These are phyloP conservation scores for Hemiscyllium ocellatum DNA, from an alignment of 2,113 vertebrate genomes.

Conservation along the genomic window DNA sequence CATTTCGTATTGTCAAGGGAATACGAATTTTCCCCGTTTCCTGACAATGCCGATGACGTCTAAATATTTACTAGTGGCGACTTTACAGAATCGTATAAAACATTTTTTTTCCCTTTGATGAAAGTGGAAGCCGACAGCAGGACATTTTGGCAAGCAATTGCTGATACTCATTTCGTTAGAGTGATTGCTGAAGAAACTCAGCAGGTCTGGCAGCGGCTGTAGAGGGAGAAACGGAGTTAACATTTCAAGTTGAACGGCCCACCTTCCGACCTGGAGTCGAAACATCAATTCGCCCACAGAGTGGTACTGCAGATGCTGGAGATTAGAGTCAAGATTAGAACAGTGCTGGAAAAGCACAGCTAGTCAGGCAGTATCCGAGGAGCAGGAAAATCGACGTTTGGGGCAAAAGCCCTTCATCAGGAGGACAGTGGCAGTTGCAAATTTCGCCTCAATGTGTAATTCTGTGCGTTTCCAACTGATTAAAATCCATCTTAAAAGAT, in stretches of 20 bases:
- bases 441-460: neutral
- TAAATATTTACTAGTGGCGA: neutral
- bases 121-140: neutral
- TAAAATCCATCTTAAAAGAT: neutral
- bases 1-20: neutral
- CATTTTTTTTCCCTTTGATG: neutral
- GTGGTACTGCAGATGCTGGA: too few relatives aligned
- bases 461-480: neutral
- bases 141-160: neutral
- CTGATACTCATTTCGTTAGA: neutral
- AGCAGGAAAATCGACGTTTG: too few relatives aligned
- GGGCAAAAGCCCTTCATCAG: neutral
- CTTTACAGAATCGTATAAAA: neutral
- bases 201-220: too few relatives aligned
- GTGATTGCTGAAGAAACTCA: too few relatives aligned
- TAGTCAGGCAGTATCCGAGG: too few relatives aligned
- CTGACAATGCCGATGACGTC: neutral
- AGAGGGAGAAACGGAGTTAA: too few relatives aligned
- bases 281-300: too few relatives aligned
- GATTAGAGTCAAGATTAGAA: too few relatives aligned
- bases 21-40: neutral
- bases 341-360: too few relatives aligned
- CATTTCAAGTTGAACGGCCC: too few relatives aligned
- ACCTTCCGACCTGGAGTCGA: too few relatives aligned
- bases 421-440: neutral